Evolutionary conservation across 2,888 invertebrate species (phyloP).

Genomic region (Scrobipalpa costella): DNA sequence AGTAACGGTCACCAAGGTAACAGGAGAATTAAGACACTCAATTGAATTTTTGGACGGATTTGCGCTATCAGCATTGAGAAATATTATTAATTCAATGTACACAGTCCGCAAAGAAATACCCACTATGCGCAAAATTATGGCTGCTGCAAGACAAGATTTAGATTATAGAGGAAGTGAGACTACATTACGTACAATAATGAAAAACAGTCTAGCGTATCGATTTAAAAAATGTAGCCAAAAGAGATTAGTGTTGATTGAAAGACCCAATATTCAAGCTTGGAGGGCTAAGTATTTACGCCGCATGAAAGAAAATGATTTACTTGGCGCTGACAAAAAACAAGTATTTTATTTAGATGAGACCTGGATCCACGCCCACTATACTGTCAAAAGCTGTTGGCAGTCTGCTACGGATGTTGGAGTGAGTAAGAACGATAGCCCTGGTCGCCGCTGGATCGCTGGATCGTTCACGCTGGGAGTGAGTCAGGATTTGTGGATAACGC

Average conservation of each 20-base stretch:
- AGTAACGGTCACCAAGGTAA: too few relatives aligned
- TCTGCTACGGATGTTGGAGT: neutral
- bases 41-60: too few relatives aligned
- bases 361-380: neutral
- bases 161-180: constrained; percentile 34
- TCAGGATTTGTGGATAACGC: neutral
- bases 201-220: neutral
- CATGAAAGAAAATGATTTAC: constrained; percentile 30
- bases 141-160: constrained; percentile 28
- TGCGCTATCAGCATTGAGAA: too few relatives aligned
- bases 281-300: constrained; percentile 35
- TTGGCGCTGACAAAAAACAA: constrained; percentile 6
- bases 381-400: constrained; percentile 9
- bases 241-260: neutral
- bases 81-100: constrained; percentile 37
- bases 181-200: neutral
- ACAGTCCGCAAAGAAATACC: constrained; percentile 35
- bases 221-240: constrained; percentile 3
- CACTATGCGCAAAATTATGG: constrained; percentile 38
- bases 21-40: too few relatives aligned
- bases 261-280: constrained; percentile 34
- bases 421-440: neutral
- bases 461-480: neutral
- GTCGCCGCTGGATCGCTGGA: neutral
- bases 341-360: neutral